Evolutionary conservation across 2,113 vertebrate genomes (phyloP).

Genomic region (Plestiodon gilberti): DNA sequence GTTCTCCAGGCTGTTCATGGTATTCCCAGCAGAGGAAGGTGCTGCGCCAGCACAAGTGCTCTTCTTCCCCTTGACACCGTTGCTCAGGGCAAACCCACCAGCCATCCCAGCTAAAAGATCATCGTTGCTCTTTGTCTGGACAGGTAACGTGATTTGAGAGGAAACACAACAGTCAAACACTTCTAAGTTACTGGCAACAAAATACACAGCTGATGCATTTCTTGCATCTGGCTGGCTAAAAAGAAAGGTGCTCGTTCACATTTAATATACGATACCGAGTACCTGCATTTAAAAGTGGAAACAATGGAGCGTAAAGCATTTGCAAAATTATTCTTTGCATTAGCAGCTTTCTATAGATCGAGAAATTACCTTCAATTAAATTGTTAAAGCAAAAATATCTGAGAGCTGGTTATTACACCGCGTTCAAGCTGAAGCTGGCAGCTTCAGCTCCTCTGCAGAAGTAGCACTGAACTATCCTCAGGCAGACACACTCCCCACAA

Average conservation of each 20-base stretch:
- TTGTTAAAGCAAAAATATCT: not conserved
- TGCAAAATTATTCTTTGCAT: not conserved
- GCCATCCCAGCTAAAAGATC: slow-evolving; percentile 91
- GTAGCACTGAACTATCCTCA: not conserved
- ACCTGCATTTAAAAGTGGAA: not conserved
- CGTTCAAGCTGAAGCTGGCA: not conserved
- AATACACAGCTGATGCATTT: not conserved
- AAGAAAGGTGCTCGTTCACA: not conserved
- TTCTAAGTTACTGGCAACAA: not conserved
- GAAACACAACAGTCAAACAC: not conserved
- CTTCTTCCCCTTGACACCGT: slow-evolving; percentile 86
- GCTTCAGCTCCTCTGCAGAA: not conserved
- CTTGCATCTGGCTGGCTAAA: not conserved
- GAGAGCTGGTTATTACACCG: not conserved
- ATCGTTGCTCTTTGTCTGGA: slow-evolving; percentile 93
- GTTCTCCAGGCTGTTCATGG: slow-evolving; percentile 77
- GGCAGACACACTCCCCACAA: not conserved
- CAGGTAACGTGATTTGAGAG: not conserved
- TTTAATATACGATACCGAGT: not conserved
- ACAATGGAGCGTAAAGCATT: not conserved
- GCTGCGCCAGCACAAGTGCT: slow-evolving; percentile 63
- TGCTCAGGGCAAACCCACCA: slow-evolving; percentile 81
- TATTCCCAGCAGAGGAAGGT: slow-evolving; percentile 69
- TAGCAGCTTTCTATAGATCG: too few species aligned
- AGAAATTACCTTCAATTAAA: not conserved